Base-by-base conservation (phyloP, 2,113 vertebrate genomes). In the Paralichthys olivaceus region DNA sequence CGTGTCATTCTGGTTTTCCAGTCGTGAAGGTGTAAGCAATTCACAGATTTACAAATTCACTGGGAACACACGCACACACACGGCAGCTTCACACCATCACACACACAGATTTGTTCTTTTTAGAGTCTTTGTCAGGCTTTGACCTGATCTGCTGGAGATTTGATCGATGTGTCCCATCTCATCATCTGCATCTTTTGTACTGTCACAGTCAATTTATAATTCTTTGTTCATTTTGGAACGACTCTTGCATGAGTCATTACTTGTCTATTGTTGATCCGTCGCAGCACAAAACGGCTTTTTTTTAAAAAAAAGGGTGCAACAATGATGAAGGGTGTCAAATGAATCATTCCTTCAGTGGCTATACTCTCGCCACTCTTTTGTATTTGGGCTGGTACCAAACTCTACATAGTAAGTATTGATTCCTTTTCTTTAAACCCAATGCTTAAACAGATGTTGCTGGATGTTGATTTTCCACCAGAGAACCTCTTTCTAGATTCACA, bases 191-290 rank as follows among this genome's bases (percentile, higher is more conserved):
- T 73, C 72, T 72, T 80, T 87, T 71, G 72, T 85, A 62, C 75
- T 61, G 61, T 87, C 78, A 78, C 51, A 79, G 74, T 79, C 83
- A 83, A 83, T 86, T 89, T 84, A 63, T 71, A 61, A 75, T 63
- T 68, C 75, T 87, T 87, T 91, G 87, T 87, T 87, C 66, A 15
- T 51, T 56, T 71, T 66, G 64, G 69, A 90, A 79, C 62, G n/a
- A 87, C 74, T 72, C 29, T 56, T 63, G 23, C 26, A 37, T 91
- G 91, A 91, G 76, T 92, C 91, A 92, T 81, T 84, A 57, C 58
- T 45, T 64, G 61, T 76, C 64, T 72, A 89, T 88, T 90, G 90
- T 91, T 86, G 80, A 80, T 74, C 69, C 12, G 28, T 80, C 2
- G 51, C 65, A 29, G 69, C 64, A 88, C 85, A 89, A 90, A 89